Evolutionary conservation across 2,113 vertebrate species (phyloP).

Genomic region (Saimiri boliviensis): DNA sequence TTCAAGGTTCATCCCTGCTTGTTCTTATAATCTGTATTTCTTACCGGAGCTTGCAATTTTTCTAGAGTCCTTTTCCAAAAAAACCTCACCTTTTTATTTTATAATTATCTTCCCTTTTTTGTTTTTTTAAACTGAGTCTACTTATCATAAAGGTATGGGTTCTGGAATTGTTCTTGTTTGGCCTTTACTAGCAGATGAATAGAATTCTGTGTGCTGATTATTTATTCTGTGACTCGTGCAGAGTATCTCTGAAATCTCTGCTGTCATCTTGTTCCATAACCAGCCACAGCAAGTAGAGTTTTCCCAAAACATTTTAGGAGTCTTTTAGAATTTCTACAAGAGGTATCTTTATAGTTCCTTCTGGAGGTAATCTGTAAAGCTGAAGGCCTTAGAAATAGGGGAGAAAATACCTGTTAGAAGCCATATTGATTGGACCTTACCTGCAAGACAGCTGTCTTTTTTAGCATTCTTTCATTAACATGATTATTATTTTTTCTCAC

Average conservation of each 20-base stretch:
- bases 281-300: background rate
- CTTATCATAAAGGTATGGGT: background rate
- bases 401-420: background rate
- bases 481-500: background rate
- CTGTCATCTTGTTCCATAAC: background rate
- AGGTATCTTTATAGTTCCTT: background rate
- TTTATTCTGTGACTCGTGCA: background rate
- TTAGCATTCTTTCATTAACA: background rate
- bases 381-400: background rate
- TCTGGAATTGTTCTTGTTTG: background rate
- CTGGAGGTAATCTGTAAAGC: conserved; percentile 14
- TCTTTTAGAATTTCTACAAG: conserved; percentile 35
- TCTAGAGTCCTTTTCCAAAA: background rate
- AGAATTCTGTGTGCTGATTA: background rate
- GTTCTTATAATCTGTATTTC: background rate
- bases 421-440: background rate
- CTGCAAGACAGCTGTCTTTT: background rate
- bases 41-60: background rate
- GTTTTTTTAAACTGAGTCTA: background rate
- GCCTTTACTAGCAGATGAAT: background rate
- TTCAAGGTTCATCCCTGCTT: background rate
- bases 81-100: conserved; percentile 18
- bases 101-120: background rate
- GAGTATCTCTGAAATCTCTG: background rate
- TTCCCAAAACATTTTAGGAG: background rate